phyloP scores from a whole-genome alignment of 2,888 invertebrate genomes.

The Orthosia incerta region DNA sequence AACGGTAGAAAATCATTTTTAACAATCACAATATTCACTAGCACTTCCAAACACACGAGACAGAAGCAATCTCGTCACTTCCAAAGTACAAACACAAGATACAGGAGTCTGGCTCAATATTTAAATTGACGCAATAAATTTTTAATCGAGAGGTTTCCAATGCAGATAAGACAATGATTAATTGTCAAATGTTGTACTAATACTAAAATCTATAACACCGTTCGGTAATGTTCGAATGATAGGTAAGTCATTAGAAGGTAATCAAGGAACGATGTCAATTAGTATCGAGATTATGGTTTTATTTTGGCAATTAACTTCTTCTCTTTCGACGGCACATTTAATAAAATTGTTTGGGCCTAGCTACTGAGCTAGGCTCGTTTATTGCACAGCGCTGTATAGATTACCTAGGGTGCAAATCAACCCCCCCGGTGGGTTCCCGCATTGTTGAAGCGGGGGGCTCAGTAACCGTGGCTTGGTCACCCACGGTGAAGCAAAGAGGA shows the following conservation, averaged over 20 bases:
- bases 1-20: constrained; percentile 60
- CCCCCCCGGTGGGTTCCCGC: too few relatives aligned
- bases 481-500: too few relatives aligned
- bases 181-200: constrained; percentile 26
- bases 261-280: constrained; percentile 54
- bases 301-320: too few relatives aligned
- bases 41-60: neutral
- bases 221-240: constrained; percentile 23
- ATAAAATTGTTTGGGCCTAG: too few relatives aligned
- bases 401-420: too few relatives aligned
- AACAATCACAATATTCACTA: neutral
- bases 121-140: neutral
- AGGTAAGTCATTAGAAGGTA: constrained; percentile 34
- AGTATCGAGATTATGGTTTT: constrained; percentile 16
- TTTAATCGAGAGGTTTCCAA: neutral
- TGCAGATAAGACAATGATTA: neutral
- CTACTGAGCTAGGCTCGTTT: too few relatives aligned
- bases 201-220: constrained; percentile 25
- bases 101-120: neutral
- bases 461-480: too few relatives aligned
- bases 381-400: too few relatives aligned
- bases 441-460: too few relatives aligned
- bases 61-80: neutral
- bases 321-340: too few relatives aligned
- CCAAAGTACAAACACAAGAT: neutral